Base-by-base conservation (phyloP, 2,797 vertebrate species). In the Megalops cyprinoides region DNA sequence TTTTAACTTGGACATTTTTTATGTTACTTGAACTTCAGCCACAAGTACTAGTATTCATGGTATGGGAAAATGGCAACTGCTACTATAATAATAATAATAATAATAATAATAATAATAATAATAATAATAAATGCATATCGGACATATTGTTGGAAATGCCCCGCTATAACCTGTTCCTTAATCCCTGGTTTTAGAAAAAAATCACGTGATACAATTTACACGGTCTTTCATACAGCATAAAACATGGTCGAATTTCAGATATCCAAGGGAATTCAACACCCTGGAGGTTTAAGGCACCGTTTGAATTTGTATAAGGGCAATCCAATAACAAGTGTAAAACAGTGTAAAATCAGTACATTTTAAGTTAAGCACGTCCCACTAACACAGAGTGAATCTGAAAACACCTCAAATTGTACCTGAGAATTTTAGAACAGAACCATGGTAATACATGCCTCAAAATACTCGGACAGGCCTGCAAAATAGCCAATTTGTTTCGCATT, bases 261-360 rank as follows among this genome's bases (percentile, higher is more conserved):
- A 48, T 67, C 39, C 4, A n/a, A 48, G 18, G 77, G n/a, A 67
- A 62, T 78, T 65, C 56, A 78, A 62, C 56, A 77, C 15, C 5
- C 39, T 49, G 44, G 39, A 58, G 31, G 31, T 77, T 78, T 48
- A 60, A 78, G n/a, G 46, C 44, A 34, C 25, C 25, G 58, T 58
- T 8, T 67, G 42, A 78, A 46, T 46, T 14, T 25, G 18, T 58
- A 76, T 9, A 71, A 76, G 4, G 23, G 42, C 60, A 48, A n/a
- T 82, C 82, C 88, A 88, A 79, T 62, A 82, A 88, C 76, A 87
- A 84, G 81, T 76, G 79, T 82, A 84, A 85, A 74, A 46, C 44
- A 46, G 39, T 42, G 37, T 1, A 46, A 12, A 28, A 74, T 74
- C n/a, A 4, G 20, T 71, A 71, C 37, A 42, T 42, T 71, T 44